Percentiles rank a stretch among this genome's conserved stretches.
Evolutionary conservation across 2,888 invertebrate genomes (phyloP).

Genomic region (Sipha maydis): DNA sequence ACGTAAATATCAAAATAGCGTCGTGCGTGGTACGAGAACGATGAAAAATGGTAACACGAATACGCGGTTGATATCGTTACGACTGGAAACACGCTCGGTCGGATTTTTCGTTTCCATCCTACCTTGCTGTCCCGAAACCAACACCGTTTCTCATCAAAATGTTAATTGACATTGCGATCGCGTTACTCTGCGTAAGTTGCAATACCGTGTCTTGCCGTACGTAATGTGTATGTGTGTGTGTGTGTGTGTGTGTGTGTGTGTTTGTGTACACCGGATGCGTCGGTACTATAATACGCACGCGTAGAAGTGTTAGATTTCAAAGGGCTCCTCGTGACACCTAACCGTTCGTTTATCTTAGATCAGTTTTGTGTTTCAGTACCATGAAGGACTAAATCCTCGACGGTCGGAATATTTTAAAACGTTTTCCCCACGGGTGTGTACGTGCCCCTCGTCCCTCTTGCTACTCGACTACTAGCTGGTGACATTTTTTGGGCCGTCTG

Average conservation of each 20-base stretch:
- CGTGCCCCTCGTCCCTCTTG: background rate
- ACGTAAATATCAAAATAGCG: background rate
- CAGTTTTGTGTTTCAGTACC: conserved; percentile 43
- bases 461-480: background rate
- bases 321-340: background rate
- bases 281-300: too few species aligned
- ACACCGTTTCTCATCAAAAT: background rate
- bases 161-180: conserved; percentile 4
- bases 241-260: too few species aligned
- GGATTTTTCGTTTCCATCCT: too few species aligned
- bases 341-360: conserved; percentile 28
- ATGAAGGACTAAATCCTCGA: conserved; percentile 11
- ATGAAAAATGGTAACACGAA: background rate
- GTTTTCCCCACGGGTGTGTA: conserved; percentile 1
- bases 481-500: conserved; percentile 32
- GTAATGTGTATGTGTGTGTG: too few species aligned
- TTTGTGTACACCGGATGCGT: too few species aligned
- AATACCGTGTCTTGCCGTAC: too few species aligned
- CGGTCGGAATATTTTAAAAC: conserved; percentile 38
- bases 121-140: too few species aligned
- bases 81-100: too few species aligned
- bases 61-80: too few species aligned
- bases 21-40: background rate
- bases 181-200: background rate
- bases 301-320: background rate